A percentile compares a stretch with the other conserved stretches of the same genome.
phyloP scores from a whole-genome alignment of 2,113 vertebrate genomes.

The Zosterops lateralis region DNA sequence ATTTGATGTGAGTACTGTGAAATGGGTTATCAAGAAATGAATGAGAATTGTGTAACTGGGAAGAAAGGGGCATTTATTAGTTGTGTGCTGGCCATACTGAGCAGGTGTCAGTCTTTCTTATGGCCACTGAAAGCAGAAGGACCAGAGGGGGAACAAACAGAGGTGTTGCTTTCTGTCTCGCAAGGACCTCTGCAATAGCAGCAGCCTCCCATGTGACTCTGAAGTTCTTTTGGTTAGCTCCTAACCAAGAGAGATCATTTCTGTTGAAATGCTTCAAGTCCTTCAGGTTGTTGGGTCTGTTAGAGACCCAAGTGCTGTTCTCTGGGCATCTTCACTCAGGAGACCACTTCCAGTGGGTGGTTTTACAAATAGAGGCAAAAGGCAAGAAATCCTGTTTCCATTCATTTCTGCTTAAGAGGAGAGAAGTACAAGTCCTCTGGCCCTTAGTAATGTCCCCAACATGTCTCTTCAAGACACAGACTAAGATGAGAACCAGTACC shows the following conservation, averaged over 20 bases:
- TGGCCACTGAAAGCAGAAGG: background rate
- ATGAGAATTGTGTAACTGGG: background rate
- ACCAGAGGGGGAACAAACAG: background rate
- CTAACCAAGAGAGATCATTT: background rate
- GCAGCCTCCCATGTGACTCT: background rate
- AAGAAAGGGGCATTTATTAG: conserved; percentile 22
- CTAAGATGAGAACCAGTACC: background rate
- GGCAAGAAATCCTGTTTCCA: background rate
- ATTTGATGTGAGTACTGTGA: conserved; percentile 47
- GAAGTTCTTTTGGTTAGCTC: background rate
- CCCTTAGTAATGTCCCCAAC: background rate
- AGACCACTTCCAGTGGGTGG: background rate
- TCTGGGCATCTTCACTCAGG: background rate
- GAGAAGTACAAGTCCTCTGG: background rate
- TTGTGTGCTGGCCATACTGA: background rate
- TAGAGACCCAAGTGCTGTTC: background rate
- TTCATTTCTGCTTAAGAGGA: conserved; percentile 21
- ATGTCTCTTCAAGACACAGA: background rate
- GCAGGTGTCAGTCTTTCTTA: conserved; percentile 32
- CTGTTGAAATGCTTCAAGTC: background rate
- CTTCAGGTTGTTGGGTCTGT: background rate
- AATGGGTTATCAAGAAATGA: conserved; percentile 42
- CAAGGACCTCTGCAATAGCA: background rate
- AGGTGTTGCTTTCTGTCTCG: background rate
- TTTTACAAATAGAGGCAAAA: background rate